phyloP scores from a whole-genome alignment of 2,113 vertebrate species.

The Haplochromis vanheusdeni region DNA sequence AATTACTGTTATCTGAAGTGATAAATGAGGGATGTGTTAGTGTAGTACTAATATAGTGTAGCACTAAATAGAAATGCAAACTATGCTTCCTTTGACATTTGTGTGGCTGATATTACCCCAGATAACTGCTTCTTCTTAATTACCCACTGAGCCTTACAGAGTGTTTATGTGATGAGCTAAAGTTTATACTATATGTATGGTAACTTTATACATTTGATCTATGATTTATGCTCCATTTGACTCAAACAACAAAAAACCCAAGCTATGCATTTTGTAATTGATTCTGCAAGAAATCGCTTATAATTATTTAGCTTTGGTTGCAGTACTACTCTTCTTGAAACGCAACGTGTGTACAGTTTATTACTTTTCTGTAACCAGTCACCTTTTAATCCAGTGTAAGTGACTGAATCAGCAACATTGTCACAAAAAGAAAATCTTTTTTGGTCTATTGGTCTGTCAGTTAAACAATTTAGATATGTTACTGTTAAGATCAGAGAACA shows the following conservation, averaged over 20 bases:
- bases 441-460: neutral
- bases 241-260: neutral
- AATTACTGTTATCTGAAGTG: neutral
- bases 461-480: neutral
- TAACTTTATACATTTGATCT: neutral
- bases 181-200: neutral
- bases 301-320: neutral
- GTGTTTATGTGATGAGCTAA: neutral
- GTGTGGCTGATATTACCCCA: neutral
- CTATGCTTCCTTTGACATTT: neutral
- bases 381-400: neutral
- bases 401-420: neutral
- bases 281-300: neutral
- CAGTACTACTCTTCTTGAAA: neutral
- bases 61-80: neutral
- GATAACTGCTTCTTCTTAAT: neutral
- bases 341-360: rapidly evolving
- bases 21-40: neutral
- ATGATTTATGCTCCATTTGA: neutral
- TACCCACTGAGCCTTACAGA: neutral
- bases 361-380: neutral
- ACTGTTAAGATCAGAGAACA: neutral
- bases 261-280: neutral
- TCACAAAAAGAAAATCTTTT: neutral
- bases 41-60: neutral